Conservation (phyloP, 2,797 vertebrate species). For the Rhinichthys osculus region DNA sequence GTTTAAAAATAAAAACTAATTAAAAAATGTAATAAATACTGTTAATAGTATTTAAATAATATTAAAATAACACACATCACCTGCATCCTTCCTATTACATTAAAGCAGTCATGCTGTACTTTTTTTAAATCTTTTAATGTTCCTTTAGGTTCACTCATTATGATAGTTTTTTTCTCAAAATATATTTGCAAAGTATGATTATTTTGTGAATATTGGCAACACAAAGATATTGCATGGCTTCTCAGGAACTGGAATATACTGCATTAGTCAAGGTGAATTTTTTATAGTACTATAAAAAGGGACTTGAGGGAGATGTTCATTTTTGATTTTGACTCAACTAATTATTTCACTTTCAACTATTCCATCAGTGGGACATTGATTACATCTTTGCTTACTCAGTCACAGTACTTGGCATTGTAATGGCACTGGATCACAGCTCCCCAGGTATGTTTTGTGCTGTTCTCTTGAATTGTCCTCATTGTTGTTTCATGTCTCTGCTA, state of each 20-base stretch:
- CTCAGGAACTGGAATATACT: not conserved
- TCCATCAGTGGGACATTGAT: not conserved
- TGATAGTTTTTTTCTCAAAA: not conserved
- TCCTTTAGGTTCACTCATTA: not conserved
- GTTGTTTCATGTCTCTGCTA: slow-evolving; percentile 9
- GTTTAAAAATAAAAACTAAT: not conserved
- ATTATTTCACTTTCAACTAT: not conserved
- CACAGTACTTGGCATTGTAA: slow-evolving; percentile 4
- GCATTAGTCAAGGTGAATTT: not conserved
- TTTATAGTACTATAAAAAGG: not conserved
- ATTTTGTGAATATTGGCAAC: not conserved
- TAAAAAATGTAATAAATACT: not conserved
- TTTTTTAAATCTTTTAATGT: not conserved
- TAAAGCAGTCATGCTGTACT: not conserved
- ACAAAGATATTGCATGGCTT: not conserved
- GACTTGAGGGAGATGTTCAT: not conserved
- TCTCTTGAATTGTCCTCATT: slow-evolving; percentile 11
- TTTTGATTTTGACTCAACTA: not conserved
- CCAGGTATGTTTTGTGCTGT: not conserved
- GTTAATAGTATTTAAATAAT: not conserved
- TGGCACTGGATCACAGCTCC: not conserved
- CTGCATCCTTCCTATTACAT: not conserved
- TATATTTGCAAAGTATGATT: not conserved
- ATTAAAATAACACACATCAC: not conserved
- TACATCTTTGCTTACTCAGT: slow-evolving; percentile 33